Evolutionary conservation across 2,113 vertebrate species (phyloP), one percentile per base, ranked within the genome.

Genomic region (Neopipo cinnamomea): DNA sequence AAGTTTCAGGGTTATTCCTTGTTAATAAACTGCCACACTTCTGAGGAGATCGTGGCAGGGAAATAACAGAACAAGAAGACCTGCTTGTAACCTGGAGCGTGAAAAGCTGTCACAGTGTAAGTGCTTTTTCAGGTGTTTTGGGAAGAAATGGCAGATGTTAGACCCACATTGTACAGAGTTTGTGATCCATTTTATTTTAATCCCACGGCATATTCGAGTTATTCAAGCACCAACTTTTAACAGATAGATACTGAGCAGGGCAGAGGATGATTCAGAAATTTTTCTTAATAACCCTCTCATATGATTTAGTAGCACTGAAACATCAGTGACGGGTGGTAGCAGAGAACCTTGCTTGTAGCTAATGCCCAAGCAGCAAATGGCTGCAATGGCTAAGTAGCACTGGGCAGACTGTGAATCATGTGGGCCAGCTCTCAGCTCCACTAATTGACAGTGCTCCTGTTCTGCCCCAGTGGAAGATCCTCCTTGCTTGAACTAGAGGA

Each of bases 111-210:
- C 66, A 47, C 52, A 20, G n/a, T 14, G 30, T 22, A 30, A 6
- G 5, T 74, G 65, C 17, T 90, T 71, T 89, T 68, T 74, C 61
- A 63, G 18, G 12, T 74, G 27, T 62, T 93, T 74, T 63, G 47
- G 47, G 78, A 95, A 95, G 55, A 86, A 84, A 89, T 33, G 18
- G 52, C 46, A 91, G 55, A 42, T 59, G 11, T 70, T 62, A 68
- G 47, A 66, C 31, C 37, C 39, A 39, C 50, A 31, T 52, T 0
- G 0, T 53, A 62, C 0, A 13, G 55, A 4, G 6, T 52, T 75
- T 88, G 65, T 25, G 74, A 46, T 79, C 66, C 7, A 0, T 44
- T 92, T 74, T 71, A 53, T n/a, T 96, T 91, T 70, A 87, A 70
- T 88, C 50, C 47, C 31, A 17, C 4, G 11, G 33, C 49, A 39